These are phyloP conservation scores for Cavia porcellus DNA, from an alignment of 2,113 vertebrate genomes.

Conservation along the genomic window DNA sequence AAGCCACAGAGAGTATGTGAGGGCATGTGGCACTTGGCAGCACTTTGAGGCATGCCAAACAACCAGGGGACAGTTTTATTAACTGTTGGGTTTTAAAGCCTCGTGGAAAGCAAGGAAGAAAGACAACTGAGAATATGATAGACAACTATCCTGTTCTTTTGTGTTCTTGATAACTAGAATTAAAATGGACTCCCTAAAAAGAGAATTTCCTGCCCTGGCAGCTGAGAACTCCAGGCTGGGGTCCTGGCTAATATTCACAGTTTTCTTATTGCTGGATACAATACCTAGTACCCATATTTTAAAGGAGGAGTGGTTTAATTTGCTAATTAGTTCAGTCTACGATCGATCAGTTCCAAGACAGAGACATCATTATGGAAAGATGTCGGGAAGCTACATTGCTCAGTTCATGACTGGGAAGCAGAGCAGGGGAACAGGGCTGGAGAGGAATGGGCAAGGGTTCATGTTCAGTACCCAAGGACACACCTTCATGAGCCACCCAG, in stretches of 20 bases:
- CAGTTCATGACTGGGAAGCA: background rate
- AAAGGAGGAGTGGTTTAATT: background rate
- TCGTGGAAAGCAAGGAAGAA: conserved; percentile 30
- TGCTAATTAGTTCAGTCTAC: background rate
- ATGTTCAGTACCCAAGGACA: background rate
- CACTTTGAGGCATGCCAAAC: background rate
- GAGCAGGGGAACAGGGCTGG: background rate
- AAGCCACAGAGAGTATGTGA: background rate
- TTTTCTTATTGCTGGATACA: background rate
- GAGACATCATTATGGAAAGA: background rate
- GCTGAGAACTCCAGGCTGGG: background rate
- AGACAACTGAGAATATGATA: conserved; percentile 28
- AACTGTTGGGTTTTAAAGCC: background rate
- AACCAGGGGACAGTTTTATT: background rate
- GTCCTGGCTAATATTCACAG: background rate
- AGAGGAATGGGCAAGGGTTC: background rate
- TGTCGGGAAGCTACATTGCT: background rate
- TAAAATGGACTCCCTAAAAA: background rate
- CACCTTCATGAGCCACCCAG: background rate
- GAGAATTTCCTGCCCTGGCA: background rate
- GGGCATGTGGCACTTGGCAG: background rate
- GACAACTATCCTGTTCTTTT: background rate
- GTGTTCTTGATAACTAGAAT: background rate
- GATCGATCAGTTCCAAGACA: background rate
- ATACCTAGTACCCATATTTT: background rate